Conservation (phyloP, 2,888 invertebrate genomes). For the Drosophila fulvimacula region DNA sequence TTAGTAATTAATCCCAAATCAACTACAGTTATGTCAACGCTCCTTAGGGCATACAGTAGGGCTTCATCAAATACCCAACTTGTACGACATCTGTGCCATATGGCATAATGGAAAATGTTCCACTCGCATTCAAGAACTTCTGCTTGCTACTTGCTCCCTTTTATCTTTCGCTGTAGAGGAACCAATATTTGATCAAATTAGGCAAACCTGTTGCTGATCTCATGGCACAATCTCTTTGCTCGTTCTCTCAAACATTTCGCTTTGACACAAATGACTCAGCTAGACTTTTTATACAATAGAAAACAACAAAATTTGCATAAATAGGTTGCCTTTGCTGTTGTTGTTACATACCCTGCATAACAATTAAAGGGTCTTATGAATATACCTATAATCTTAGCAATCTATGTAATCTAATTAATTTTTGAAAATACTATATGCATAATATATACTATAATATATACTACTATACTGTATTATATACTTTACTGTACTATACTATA, state of each 20-base stretch:
- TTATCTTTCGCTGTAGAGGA: not conserved
- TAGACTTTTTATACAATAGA: constrained; percentile 31
- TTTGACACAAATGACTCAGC: constrained; percentile 53
- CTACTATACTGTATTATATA: too few relatives aligned
- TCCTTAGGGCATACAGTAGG: constrained; percentile 5
- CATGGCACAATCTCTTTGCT: constrained; percentile 50
- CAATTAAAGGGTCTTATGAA: too few relatives aligned
- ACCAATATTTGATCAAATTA: constrained; percentile 11
- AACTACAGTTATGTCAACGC: not conserved
- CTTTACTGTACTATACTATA: too few relatives aligned
- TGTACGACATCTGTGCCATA: not conserved
- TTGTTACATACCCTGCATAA: not conserved
- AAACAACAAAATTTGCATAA: constrained; percentile 54
- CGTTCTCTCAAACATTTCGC: constrained; percentile 46
- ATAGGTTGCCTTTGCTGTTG: constrained; percentile 25
- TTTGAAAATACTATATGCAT: too few relatives aligned
- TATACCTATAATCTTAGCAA: too few relatives aligned
- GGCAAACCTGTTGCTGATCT: constrained; percentile 59
- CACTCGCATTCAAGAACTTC: not conserved
- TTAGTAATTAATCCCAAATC: not conserved
- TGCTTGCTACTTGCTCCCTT: constrained; percentile 8
- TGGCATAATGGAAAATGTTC: not conserved
- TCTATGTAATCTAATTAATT: too few relatives aligned
- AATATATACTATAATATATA: too few relatives aligned
- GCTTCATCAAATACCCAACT: not conserved